These are phyloP conservation scores for Procambarus virginalis DNA, from an alignment of 1,140 invertebrate species.

Conservation along the genomic window DNA sequence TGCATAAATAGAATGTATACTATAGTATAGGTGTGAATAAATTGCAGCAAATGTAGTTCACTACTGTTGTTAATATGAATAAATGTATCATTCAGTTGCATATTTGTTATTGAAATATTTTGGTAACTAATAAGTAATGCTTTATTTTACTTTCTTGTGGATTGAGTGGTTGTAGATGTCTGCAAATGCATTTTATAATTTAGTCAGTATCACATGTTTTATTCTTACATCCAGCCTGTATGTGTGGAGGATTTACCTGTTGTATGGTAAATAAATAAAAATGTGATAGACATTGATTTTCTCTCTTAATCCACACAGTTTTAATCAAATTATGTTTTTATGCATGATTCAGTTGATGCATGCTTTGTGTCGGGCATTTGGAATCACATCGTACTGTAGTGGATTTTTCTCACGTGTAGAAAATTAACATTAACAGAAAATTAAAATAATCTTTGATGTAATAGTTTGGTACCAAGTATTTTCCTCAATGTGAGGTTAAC, in stretches of 20 bases:
- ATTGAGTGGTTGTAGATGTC: conserved; percentile 33
- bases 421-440: too few relatives aligned
- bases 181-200: conserved; percentile 21
- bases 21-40: background rate
- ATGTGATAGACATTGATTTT: background rate
- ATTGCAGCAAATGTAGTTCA: background rate
- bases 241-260: conserved; percentile 11
- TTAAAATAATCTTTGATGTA: too few relatives aligned
- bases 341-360: background rate
- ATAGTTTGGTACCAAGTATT: too few relatives aligned
- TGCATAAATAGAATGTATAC: background rate
- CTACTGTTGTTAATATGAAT: background rate
- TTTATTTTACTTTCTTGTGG: background rate
- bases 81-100: background rate
- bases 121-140: background rate
- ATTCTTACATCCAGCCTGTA: conserved; percentile 22
- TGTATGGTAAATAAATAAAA: conserved; percentile 40
- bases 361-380: background rate
- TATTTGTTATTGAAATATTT: background rate
- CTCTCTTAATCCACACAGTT: background rate
- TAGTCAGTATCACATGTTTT: conserved; percentile 6
- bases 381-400: too few relatives aligned
- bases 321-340: background rate
- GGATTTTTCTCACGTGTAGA: too few relatives aligned
- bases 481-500: too few relatives aligned